A percentile compares a stretch with the other conserved stretches of the same genome.
Conservation (phyloP, 2,888 invertebrate genomes). For the Lycia hirtaria region DNA sequence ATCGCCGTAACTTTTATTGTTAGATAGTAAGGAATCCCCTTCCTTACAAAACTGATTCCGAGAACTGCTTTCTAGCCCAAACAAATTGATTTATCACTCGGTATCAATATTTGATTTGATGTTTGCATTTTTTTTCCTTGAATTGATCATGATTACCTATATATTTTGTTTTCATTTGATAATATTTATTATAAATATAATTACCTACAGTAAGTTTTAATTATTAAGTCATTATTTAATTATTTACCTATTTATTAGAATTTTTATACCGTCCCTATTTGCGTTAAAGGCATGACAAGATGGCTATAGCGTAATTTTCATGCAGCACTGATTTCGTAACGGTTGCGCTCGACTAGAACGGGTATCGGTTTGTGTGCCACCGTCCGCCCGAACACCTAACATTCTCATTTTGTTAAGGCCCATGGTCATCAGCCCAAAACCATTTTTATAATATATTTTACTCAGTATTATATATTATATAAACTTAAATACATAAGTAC, state of each 20-base stretch:
- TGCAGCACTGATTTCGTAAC: constrained; percentile 83
- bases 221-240: too few relatives aligned
- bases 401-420: constrained; percentile 52
- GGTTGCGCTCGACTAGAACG: constrained; percentile 83
- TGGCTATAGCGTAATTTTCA: constrained; percentile 67
- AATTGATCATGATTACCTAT: constrained; percentile 8
- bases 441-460: background rate
- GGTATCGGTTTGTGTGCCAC: constrained; percentile 75
- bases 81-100: constrained; percentile 2
- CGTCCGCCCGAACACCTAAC: constrained; percentile 51
- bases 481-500: background rate
- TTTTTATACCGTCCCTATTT: constrained; percentile 13
- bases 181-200: background rate
- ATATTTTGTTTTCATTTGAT: constrained; percentile 3
- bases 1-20: background rate
- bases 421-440: constrained; percentile 3
- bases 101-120: constrained; percentile 2
- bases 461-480: background rate
- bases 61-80: constrained; percentile 4
- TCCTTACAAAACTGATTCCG: background rate
- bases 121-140: constrained; percentile 3
- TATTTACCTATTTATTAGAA: too few relatives aligned
- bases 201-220: too few relatives aligned
- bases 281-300: constrained; percentile 28
- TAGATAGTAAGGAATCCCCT: constrained; percentile 3